phyloP scores from a whole-genome alignment of 2,797 vertebrate genomes.

The Philypnodon macrostomus region DNA sequence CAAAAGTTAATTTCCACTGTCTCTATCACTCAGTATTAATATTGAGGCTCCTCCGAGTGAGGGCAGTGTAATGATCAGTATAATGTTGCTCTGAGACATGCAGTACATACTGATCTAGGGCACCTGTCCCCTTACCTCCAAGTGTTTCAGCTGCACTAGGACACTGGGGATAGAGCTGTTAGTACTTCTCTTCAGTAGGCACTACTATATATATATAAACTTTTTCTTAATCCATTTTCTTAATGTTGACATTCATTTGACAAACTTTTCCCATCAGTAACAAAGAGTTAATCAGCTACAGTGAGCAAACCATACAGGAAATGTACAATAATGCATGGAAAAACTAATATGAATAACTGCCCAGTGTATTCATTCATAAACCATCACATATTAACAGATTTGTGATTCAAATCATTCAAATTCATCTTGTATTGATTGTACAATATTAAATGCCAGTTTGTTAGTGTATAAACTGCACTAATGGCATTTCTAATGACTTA shows the following conservation, averaged over 20 bases:
- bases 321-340: constrained; percentile 20
- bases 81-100: constrained; percentile 23
- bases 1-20: too few relatives aligned
- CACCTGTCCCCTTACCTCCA: constrained; percentile 23
- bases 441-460: neutral
- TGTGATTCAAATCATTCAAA: neutral
- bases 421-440: neutral
- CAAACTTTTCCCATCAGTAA: neutral
- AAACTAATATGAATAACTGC: constrained; percentile 16
- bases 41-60: constrained; percentile 18
- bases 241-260: neutral
- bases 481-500: neutral
- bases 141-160: constrained; percentile 29
- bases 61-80: constrained; percentile 5
- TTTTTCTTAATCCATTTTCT: too few relatives aligned
- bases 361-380: neutral
- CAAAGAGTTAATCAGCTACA: constrained; percentile 1
- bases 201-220: constrained; percentile 7
- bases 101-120: constrained; percentile 12
- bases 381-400: neutral
- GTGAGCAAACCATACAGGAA: neutral
- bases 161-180: too few relatives aligned
- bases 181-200: too few relatives aligned
- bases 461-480: neutral
- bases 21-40: neutral